Evolutionary conservation across 37 sponge, comb jelly and placozoan genomes (phyloP).

Genomic region (Ianthella basta): DNA sequence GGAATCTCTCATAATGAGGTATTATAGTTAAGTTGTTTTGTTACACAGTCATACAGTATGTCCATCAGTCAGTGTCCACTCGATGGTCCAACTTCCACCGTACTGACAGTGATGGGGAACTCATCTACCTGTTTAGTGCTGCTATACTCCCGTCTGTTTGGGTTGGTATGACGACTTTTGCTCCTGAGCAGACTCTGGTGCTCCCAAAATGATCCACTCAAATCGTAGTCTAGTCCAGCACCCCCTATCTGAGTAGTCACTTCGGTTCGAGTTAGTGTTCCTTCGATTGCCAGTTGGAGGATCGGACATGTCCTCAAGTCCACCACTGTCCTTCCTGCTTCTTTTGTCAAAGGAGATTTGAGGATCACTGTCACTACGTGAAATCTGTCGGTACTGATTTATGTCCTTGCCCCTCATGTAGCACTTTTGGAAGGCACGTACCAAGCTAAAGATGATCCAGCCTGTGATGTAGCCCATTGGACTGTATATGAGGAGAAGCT

Average conservation of each 20-base stretch:
- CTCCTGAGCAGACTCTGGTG: neutral
- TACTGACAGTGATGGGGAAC: too few species aligned
- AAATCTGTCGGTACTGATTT: neutral
- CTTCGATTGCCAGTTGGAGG: too few species aligned
- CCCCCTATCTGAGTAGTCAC: neutral
- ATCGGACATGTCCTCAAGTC: neutral
- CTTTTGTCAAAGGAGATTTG: neutral
- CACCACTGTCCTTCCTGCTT: neutral
- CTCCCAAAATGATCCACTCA: conserved; percentile 13
- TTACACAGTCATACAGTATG: too few species aligned
- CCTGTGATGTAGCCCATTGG: conserved; percentile 36
- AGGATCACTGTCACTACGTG: neutral
- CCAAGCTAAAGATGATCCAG: conserved; percentile 12
- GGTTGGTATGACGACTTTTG: conserved; percentile 9
- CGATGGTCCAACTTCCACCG: too few species aligned
- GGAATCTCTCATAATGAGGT: too few species aligned
- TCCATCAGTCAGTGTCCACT: too few species aligned
- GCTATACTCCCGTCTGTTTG: too few species aligned
- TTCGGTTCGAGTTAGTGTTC: too few species aligned
- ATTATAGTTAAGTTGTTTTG: too few species aligned
- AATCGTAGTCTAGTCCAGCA: neutral
- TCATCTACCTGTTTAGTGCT: too few species aligned
- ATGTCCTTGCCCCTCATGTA: neutral
- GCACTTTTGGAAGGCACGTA: conserved; percentile 15
- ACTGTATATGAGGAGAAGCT: conserved; percentile 39